Evolutionary conservation across 1,140 invertebrate genomes (phyloP).

Genomic region (Drosophila serrata): DNA sequence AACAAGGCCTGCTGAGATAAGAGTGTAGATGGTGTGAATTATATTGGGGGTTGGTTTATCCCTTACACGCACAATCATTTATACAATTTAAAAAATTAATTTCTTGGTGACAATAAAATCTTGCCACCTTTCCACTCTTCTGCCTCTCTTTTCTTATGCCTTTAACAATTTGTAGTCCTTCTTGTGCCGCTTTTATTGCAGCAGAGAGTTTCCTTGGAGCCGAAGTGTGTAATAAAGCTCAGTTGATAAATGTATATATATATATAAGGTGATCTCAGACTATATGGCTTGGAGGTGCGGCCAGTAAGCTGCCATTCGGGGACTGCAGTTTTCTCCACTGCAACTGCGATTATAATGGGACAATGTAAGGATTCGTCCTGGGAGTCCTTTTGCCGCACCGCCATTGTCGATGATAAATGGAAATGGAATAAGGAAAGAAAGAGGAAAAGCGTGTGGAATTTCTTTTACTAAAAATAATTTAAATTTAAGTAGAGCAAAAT

Average conservation of each 20-base stretch:
- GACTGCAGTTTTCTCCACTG: slow-evolving; percentile 30
- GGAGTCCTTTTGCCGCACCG: slow-evolving; percentile 33
- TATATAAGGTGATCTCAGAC: slow-evolving; percentile 31
- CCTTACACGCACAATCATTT: slow-evolving; percentile 12
- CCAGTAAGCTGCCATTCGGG: slow-evolving; percentile 13
- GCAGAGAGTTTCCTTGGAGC: slow-evolving; percentile 9
- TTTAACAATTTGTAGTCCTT: slow-evolving; percentile 64
- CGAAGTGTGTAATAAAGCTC: slow-evolving; percentile 58
- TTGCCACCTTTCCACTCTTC: slow-evolving; percentile 25
- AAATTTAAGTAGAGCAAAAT: slow-evolving; percentile 10
- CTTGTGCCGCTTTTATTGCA: slow-evolving; percentile 60
- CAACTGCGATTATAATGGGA: slow-evolving; percentile 29
- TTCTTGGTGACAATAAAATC: slow-evolving; percentile 56
- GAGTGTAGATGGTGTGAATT: slow-evolving; percentile 12
- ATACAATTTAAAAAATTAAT: slow-evolving; percentile 26
- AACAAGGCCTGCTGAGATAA: slow-evolving; percentile 32
- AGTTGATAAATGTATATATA: slow-evolving; percentile 51
- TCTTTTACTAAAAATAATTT: slow-evolving; percentile 9
- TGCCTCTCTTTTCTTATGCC: slow-evolving; percentile 12
- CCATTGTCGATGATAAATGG: slow-evolving; percentile 49
- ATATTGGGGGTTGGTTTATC: background rate
- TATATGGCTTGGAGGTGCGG: slow-evolving; percentile 5
- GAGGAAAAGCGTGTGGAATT: background rate
- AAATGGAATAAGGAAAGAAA: slow-evolving; percentile 1
- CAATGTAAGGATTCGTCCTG: slow-evolving; percentile 28